phyloP scores from a whole-genome alignment of 2,113 vertebrate species.

The Coptodon rendalli region DNA sequence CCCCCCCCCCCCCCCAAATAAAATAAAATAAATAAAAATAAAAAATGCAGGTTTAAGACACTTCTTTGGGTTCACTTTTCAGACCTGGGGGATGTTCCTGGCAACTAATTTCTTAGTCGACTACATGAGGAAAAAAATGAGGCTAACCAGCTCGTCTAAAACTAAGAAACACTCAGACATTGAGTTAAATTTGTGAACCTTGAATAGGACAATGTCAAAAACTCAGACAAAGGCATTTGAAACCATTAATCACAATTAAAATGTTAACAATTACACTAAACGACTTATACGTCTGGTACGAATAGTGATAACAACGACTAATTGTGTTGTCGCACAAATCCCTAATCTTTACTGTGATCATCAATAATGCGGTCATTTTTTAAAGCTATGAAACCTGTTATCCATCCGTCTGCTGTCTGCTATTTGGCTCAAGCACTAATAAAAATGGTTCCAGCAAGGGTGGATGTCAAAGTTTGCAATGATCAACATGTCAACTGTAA shows the following conservation, averaged over 20 bases:
- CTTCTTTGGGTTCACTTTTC: not conserved
- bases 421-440: not conserved
- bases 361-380: not conserved
- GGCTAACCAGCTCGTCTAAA: not conserved
- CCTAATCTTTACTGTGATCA: not conserved
- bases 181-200: not conserved
- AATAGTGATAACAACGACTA: not conserved
- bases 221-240: not conserved
- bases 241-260: not conserved
- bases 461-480: not conserved
- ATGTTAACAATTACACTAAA: not conserved
- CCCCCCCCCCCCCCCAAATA: no score
- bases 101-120: not conserved
- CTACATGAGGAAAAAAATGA: not conserved
- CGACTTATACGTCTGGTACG: not conserved
- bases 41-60: not conserved
- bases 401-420: not conserved
- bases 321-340: not conserved
- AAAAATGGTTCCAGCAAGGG: not conserved
- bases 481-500: not conserved
- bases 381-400: not conserved
- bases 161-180: not conserved
- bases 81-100: not conserved
- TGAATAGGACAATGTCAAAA: not conserved
- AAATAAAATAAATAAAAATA: fast-evolving